phyloP scores from a whole-genome alignment of 2,113 vertebrate genomes.

The Toxostoma redivivum region DNA sequence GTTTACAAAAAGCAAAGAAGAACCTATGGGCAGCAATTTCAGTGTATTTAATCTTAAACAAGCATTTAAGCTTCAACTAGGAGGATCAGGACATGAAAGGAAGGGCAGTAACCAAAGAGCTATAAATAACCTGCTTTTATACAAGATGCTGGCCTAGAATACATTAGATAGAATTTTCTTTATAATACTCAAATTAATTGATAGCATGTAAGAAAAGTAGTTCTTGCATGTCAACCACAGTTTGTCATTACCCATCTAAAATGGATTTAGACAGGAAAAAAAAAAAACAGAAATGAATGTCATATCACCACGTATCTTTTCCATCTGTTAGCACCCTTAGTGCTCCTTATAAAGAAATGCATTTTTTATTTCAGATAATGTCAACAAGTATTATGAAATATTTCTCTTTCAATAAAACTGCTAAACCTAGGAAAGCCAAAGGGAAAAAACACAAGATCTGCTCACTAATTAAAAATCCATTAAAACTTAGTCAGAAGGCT shows the following conservation, averaged over 20 bases:
- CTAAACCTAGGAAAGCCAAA: conserved; percentile 1
- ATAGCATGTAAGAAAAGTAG: background rate
- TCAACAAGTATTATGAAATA: conserved; percentile 54
- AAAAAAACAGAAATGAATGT: conserved; percentile 18
- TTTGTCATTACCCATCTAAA: conserved; percentile 31
- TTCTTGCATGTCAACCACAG: background rate
- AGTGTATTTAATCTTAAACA: background rate
- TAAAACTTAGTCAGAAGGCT: conserved; percentile 12
- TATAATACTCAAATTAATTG: background rate
- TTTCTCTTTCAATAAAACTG: conserved; percentile 30
- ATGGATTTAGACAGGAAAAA: conserved; percentile 22
- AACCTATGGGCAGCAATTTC: rapidly evolving
- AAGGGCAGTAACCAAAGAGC: background rate
- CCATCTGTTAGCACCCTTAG: conserved; percentile 59
- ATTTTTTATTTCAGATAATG: conserved; percentile 54
- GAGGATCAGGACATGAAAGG: background rate
- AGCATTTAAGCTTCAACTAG: background rate
- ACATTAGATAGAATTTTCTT: background rate
- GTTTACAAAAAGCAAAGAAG: background rate
- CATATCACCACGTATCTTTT: conserved; percentile 26
- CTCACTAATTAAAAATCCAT: conserved; percentile 41
- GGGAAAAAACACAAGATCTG: background rate
- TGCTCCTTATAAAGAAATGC: conserved; percentile 31
- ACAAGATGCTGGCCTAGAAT: background rate
- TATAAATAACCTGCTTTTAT: background rate